phyloP scores from a whole-genome alignment of 2,113 vertebrate species.

The Sturnira hondurensis region DNA sequence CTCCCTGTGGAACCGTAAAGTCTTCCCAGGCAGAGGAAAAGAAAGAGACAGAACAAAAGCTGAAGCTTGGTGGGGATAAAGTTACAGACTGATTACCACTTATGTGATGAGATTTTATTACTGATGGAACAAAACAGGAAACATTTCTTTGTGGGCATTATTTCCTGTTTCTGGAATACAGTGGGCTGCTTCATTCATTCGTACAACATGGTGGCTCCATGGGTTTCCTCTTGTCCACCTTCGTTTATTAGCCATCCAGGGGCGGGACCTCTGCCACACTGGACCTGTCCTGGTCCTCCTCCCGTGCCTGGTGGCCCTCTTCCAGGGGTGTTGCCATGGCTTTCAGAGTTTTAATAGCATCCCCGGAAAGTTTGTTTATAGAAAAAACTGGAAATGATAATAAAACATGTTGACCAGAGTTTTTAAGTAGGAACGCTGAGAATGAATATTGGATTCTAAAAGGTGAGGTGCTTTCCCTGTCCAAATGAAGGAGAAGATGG shows the following conservation, averaged over 20 bases:
- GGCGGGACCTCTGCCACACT: not conserved
- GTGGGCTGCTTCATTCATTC: not conserved
- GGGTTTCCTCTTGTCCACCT: not conserved
- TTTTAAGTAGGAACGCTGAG: not conserved
- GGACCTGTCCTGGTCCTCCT: not conserved
- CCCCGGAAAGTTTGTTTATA: not conserved
- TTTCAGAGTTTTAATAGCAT: not conserved
- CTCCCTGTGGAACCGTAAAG: constrained; percentile 51
- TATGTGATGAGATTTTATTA: constrained; percentile 58
- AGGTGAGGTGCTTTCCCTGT: not conserved
- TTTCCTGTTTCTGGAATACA: constrained; percentile 50
- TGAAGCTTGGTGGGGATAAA: constrained; percentile 30
- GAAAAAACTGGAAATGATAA: constrained; percentile 40
- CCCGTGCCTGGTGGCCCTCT: not conserved
- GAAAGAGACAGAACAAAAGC: constrained; percentile 64
- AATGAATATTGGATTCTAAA: not conserved
- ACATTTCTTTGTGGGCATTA: not conserved
- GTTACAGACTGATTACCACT: constrained; percentile 60
- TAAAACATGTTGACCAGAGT: constrained; percentile 37
- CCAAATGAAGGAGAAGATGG: not conserved
- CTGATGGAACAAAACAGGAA: constrained; percentile 62
- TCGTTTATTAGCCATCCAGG: not conserved
- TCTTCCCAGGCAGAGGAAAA: constrained; percentile 2
- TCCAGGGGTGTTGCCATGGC: not conserved
- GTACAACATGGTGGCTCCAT: not conserved